phyloP scores from a whole-genome alignment of 2,888 invertebrate species.

The Dioctria rufipes region DNA sequence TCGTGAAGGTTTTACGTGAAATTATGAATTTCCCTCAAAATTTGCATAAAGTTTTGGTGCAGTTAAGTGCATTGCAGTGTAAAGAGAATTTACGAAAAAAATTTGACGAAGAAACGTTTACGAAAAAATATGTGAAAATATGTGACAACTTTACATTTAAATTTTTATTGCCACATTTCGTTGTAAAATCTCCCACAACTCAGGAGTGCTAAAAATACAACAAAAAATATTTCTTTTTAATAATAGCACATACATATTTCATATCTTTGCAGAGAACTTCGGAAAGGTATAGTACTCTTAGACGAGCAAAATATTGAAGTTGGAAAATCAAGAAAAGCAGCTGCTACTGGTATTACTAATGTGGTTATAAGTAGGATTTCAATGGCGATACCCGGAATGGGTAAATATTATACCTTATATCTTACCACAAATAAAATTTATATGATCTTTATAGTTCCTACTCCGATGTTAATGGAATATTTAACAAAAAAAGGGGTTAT shows the following conservation, averaged over 20 bases:
- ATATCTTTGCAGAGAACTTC: conserved; percentile 76
- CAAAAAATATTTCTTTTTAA: too few relatives aligned
- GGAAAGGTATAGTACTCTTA: conserved; percentile 86
- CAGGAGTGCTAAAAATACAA: too few relatives aligned
- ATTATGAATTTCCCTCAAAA: too few relatives aligned
- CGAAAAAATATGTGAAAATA: too few relatives aligned
- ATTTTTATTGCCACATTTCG: neutral
- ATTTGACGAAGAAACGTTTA: too few relatives aligned
- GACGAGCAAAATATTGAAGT: conserved; percentile 82
- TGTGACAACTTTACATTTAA: too few relatives aligned
- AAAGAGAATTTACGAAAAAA: too few relatives aligned
- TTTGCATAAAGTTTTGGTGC: too few relatives aligned
- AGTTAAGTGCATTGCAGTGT: too few relatives aligned
- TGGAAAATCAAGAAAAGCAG: conserved; percentile 80
- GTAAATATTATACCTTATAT: conserved; percentile 73
- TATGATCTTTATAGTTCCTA: conserved; percentile 66
- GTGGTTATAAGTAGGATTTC: conserved; percentile 90
- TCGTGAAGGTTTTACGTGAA: too few relatives aligned
- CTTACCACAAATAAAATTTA: neutral
- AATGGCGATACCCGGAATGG: conserved; percentile 97
- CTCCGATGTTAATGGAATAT: conserved; percentile 82
- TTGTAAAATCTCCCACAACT: neutral
- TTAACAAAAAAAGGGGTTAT: conserved; percentile 79
- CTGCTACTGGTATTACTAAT: conserved; percentile 86
- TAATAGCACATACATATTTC: neutral